Evolutionary conservation across 2,888 invertebrate genomes (phyloP).

Genomic region (Pterostichus niger): DNA sequence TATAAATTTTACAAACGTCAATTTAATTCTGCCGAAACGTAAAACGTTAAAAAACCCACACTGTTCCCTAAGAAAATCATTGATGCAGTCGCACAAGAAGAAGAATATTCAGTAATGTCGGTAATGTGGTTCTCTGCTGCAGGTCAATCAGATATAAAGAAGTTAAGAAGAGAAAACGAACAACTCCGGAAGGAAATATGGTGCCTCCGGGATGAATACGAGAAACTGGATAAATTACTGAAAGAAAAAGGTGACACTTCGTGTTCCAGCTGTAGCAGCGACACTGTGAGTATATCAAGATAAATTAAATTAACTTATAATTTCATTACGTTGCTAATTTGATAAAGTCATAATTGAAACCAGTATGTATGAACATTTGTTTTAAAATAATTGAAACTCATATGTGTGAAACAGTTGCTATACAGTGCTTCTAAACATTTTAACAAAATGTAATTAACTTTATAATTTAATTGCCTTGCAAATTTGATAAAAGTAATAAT

Average conservation of each 20-base stretch:
- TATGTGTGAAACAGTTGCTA: background rate
- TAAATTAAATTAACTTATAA: slow-evolving; percentile 8
- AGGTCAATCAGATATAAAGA: slow-evolving; percentile 95
- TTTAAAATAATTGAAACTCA: slow-evolving; percentile 6
- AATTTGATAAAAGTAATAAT: too few relatives aligned
- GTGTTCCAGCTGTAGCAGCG: slow-evolving; percentile 80
- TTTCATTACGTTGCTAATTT: slow-evolving; percentile 56
- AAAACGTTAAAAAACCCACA: background rate
- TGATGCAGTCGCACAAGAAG: too few relatives aligned
- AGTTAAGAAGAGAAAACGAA: slow-evolving; percentile 92
- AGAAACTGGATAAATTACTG: slow-evolving; percentile 89
- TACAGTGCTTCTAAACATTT: slow-evolving; percentile 7
- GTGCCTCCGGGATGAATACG: slow-evolving; percentile 92
- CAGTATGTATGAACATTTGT: background rate
- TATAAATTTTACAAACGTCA: slow-evolving; percentile 9
- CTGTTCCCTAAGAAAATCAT: background rate
- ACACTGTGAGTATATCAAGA: slow-evolving; percentile 74
- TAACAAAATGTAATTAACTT: background rate
- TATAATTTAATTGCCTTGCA: too few relatives aligned
- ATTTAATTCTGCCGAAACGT: background rate
- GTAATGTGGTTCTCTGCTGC: slow-evolving; percentile 70
- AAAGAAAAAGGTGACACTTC: slow-evolving; percentile 78
- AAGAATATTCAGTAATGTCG: slow-evolving; percentile 15
- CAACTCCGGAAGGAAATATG: slow-evolving; percentile 92
- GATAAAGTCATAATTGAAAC: slow-evolving; percentile 3